Conservation (phyloP, 2,888 invertebrate genomes). For the Chloroclystis v-ata region DNA sequence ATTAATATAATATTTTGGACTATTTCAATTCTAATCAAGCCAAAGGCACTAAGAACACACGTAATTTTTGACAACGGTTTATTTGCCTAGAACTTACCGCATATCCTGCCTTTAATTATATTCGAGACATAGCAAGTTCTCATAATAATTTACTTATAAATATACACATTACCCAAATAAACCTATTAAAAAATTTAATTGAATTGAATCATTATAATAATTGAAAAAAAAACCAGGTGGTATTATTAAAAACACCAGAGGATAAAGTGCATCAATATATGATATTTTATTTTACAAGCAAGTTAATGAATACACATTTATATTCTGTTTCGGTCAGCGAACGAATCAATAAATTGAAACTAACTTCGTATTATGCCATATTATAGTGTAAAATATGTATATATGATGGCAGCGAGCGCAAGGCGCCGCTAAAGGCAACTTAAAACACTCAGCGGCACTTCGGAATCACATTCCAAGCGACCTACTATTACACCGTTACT, state of each 20-base stretch:
- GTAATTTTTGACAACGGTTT: constrained; percentile 67
- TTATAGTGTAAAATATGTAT: constrained; percentile 70
- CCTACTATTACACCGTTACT: constrained; percentile 47
- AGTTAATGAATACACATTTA: constrained; percentile 79
- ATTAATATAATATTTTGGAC: not conserved
- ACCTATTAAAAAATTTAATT: constrained; percentile 69
- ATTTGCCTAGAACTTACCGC: constrained; percentile 75
- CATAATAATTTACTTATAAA: constrained; percentile 77
- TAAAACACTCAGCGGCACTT: constrained; percentile 53
- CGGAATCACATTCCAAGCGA: constrained; percentile 72
- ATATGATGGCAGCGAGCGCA: constrained; percentile 51
- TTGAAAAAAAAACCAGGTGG: constrained; percentile 66
- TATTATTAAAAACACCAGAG: constrained; percentile 74
- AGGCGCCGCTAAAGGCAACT: constrained; percentile 55
- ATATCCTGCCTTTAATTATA: constrained; percentile 64
- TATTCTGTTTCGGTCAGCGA: constrained; percentile 58
- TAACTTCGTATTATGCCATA: constrained; percentile 78
- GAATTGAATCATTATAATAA: constrained; percentile 34
- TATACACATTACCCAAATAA: constrained; percentile 75
- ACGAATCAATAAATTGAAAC: constrained; percentile 57
- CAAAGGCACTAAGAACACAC: constrained; percentile 59
- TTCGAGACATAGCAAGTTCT: constrained; percentile 71
- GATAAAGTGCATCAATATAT: constrained; percentile 85
- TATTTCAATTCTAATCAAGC: not conserved
- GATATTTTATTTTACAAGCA: constrained; percentile 87